A percentile compares a stretch with the other conserved stretches of the same genome.
Evolutionary conservation across 2,888 invertebrate genomes (phyloP).

Genomic region (Pseudococcus longispinus): DNA sequence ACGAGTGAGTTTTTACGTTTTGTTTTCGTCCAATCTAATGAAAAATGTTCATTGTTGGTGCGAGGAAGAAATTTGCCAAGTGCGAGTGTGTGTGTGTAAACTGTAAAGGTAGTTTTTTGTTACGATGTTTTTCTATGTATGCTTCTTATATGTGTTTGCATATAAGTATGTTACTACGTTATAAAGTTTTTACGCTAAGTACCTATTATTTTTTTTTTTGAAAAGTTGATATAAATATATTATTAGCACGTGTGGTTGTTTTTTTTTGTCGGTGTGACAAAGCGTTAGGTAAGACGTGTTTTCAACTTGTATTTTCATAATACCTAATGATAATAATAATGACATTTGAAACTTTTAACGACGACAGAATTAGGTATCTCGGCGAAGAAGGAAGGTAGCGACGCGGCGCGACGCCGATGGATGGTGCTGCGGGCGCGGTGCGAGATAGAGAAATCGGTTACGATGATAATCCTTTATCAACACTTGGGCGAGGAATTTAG

Average conservation of each 20-base stretch:
- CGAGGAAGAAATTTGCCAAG: neutral
- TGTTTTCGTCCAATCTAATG: neutral
- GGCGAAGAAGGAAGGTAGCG: neutral
- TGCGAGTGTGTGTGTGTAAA: neutral
- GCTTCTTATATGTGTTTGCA: neutral
- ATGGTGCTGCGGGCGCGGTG: too few species aligned
- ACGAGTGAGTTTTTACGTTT: neutral
- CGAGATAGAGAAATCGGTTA: neutral
- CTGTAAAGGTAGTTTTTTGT: neutral
- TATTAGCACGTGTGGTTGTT: neutral
- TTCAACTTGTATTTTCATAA: neutral
- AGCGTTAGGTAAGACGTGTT: neutral
- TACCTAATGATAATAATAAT: neutral
- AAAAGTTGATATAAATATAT: conserved; percentile 24
- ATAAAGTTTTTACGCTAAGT: neutral
- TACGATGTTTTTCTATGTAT: neutral
- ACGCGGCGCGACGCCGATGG: too few species aligned
- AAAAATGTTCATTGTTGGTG: neutral
- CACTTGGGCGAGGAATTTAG: neutral
- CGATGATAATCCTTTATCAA: conserved; percentile 13
- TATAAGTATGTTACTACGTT: neutral
- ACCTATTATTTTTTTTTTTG: neutral
- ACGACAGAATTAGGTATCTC: neutral
- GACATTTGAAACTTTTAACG: neutral
- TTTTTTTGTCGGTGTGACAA: neutral